phyloP scores from a whole-genome alignment of 1,140 invertebrate species.

The Ceratoteleas bidentatus region DNA sequence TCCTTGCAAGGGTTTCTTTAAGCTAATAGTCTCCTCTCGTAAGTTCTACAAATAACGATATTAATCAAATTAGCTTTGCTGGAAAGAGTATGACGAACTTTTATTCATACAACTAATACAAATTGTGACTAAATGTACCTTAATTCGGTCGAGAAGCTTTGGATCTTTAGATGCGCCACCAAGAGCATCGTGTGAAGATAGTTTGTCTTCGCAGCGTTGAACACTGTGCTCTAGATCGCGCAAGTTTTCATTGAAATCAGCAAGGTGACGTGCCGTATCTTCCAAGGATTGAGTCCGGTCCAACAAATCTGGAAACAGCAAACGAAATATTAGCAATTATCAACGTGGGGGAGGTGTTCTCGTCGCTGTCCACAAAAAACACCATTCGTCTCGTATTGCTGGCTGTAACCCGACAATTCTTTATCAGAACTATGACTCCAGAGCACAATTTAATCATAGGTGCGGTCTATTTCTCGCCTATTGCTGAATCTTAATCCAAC shows the following conservation, averaged over 20 bases:
- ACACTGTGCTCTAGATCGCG: constrained; percentile 91
- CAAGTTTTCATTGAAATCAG: constrained; percentile 92
- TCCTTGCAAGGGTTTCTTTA: constrained; percentile 89
- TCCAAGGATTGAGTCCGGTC: constrained; percentile 90
- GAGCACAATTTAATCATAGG: no score
- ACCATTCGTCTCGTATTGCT: no score
- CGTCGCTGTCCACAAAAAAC: no score
- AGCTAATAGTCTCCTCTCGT: constrained; percentile 87
- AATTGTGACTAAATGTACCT: constrained; percentile 78
- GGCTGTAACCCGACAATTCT: no score
- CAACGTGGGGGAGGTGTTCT: no score
- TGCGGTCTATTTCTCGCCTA: no score
- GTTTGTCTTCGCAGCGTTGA: constrained; percentile 92
- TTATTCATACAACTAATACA: background rate
- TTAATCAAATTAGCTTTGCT: no score
- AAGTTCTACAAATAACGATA: constrained; percentile 78
- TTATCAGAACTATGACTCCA: no score
- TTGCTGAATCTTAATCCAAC: no score
- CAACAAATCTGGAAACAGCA: constrained; percentile 74
- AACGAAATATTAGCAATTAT: background rate
- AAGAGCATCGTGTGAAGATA: constrained; percentile 90
- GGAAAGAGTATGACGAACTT: no score
- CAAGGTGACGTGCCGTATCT: constrained; percentile 90
- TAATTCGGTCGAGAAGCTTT: constrained; percentile 91
- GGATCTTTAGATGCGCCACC: constrained; percentile 90